Percentiles rank a stretch among this genome's conserved stretches.
Conservation (phyloP, 2,888 invertebrate genomes). For the Agelastica alni region DNA sequence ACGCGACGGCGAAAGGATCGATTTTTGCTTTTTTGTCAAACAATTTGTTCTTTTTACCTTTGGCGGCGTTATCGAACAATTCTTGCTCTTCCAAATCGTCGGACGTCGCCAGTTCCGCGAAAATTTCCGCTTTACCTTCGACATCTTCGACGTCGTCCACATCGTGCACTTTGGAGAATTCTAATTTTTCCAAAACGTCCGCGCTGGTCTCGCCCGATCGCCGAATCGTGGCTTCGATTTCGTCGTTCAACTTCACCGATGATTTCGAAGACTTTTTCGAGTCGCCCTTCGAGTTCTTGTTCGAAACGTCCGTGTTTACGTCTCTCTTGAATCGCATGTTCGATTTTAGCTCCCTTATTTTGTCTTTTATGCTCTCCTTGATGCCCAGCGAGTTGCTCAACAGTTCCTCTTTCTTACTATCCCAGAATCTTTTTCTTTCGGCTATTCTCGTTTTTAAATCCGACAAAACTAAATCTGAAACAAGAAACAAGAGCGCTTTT, state of each 20-base stretch:
- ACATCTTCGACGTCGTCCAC: slow-evolving; percentile 14
- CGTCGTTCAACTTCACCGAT: slow-evolving; percentile 26
- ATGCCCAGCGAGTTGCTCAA: slow-evolving; percentile 23
- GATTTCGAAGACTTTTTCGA: slow-evolving; percentile 24
- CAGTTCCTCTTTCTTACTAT: slow-evolving; percentile 29
- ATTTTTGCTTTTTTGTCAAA: slow-evolving; percentile 28
- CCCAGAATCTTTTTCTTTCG: slow-evolving; percentile 25
- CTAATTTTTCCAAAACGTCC: slow-evolving; percentile 35
- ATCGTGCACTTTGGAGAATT: slow-evolving; percentile 24
- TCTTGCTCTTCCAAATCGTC: slow-evolving; percentile 30
- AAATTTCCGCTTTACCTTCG: slow-evolving; percentile 26
- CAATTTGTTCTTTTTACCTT: slow-evolving; percentile 15
- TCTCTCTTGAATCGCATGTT: slow-evolving; percentile 39
- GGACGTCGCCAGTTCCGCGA: slow-evolving; percentile 34
- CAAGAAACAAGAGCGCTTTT: slow-evolving; percentile 11
- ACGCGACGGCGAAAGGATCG: slow-evolving; percentile 18
- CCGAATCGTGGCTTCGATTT: slow-evolving; percentile 37
- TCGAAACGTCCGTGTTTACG: slow-evolving; percentile 49
- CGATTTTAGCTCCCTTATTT: slow-evolving; percentile 23
- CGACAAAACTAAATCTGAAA: slow-evolving; percentile 7
- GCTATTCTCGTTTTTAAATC: slow-evolving; percentile 26
- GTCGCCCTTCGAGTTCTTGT: slow-evolving; percentile 34
- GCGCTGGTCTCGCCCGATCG: slow-evolving; percentile 37
- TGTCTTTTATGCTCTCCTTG: slow-evolving; percentile 24
- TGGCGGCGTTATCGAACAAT: slow-evolving; percentile 12